Conservation (phyloP, 2,113 vertebrate genomes). For the Pungitius pungitius region DNA sequence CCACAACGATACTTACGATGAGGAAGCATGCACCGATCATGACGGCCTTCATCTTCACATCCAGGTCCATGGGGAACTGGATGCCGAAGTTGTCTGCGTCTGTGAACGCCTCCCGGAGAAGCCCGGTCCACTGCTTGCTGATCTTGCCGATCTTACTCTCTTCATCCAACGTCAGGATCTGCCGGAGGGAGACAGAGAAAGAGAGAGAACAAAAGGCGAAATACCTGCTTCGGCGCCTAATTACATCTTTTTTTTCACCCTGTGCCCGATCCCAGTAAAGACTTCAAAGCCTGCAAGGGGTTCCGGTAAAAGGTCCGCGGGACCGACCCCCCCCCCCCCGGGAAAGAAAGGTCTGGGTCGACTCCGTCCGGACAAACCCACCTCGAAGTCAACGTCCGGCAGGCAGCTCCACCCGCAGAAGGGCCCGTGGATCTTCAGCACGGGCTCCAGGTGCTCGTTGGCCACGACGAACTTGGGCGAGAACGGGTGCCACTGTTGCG, state of each 20-base stretch:
- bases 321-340: conserved; percentile 57
- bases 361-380: conserved; percentile 63
- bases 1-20: conserved; percentile 84
- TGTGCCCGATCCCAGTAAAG: conserved; percentile 21
- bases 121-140: conserved; percentile 92
- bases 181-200: conserved; percentile 5
- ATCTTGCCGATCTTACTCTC: conserved; percentile 86
- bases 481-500: conserved; percentile 89
- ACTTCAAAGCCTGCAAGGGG: conserved; percentile 51
- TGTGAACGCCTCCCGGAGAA: conserved; percentile 87
- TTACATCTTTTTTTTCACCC: conserved; percentile 6
- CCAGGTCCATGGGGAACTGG: conserved; percentile 91
- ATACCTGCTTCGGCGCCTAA: conserved; percentile 7
- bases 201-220: conserved; percentile 11
- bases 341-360: conserved; percentile 1
- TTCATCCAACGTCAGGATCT: conserved; percentile 90
- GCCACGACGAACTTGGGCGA: conserved; percentile 89
- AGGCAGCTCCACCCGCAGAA: conserved; percentile 89
- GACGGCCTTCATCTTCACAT: conserved; percentile 93
- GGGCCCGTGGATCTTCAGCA: conserved; percentile 89
- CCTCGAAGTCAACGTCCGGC: conserved; percentile 91
- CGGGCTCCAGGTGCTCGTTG: conserved; percentile 82
- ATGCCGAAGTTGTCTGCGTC: conserved; percentile 93
- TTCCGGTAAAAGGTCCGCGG: conserved; percentile 52
- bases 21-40: conserved; percentile 95